Base-by-base conservation (phyloP, 2,888 invertebrate genomes). In the Notodonta dromedarius region DNA sequence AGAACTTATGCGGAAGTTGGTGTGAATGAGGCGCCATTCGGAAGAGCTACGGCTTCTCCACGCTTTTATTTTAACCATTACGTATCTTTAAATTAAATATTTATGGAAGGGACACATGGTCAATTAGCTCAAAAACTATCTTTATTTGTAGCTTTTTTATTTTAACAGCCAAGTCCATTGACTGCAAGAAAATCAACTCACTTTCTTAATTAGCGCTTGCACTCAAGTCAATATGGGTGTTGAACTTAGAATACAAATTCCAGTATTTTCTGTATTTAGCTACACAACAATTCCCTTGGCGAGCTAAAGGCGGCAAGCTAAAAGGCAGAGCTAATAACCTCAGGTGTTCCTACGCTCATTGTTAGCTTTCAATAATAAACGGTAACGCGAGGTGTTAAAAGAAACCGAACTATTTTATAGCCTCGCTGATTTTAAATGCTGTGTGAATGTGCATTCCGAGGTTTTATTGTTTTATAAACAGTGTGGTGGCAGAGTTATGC, bases 331-430 rank as follows among this genome's bases (percentile, higher is more conserved):
- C 78, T 80, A 83, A 83, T 82, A 83, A 82, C 78, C 81, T 79
- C 85, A 85, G 83, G 83, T 86, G 85, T 84, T 82, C 39, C 77
- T 75, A 75, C 69, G 64, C 74, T 78, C 80, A 85, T 86, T 87
- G 88, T 88, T 87, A 83, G 80, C 74, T 84, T 87, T 84, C 85
- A 88, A 87, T 87, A 86, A 84, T 82, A 82, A 85, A 86, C 77
- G 74, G 84, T 83, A 85, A 84, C 76, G 66, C 66, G 82, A 86
- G 77, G 83, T 85, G 86, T 77, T 86, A 88, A 90, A 90, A 88
- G 87, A 85, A 86, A 83, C 84, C 82, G 81, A 80, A 77, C 67
- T 69, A 76, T 74, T 87, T 89, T 88, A 89, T 82, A 76, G 78
- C 81, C 82, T 84, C 77, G 84, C 85, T 77, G 85, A 88, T 87